Evolutionary conservation across 2,888 invertebrate genomes (phyloP).

Genomic region (Saturnia pavonia): DNA sequence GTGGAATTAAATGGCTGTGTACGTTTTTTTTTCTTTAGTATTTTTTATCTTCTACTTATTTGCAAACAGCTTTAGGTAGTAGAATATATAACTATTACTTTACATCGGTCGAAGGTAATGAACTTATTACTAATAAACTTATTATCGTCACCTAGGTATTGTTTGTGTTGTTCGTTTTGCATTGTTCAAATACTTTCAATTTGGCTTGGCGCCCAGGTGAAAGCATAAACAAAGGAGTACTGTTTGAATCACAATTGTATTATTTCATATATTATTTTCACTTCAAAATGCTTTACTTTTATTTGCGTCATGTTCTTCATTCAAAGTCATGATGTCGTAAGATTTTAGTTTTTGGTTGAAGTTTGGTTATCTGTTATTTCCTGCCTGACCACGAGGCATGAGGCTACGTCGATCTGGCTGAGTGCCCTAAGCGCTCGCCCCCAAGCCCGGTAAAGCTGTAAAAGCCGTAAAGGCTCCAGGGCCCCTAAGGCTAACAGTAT

Average conservation of each 20-base stretch:
- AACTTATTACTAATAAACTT: slow-evolving; percentile 6
- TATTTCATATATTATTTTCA: not conserved
- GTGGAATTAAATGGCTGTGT: not conserved
- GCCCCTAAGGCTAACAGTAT: no score
- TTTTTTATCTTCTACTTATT: not conserved
- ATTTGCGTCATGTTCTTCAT: no score
- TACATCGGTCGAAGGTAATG: not conserved
- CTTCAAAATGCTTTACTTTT: not conserved
- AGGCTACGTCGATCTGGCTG: not conserved
- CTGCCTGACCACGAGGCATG: not conserved
- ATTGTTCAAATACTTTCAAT: slow-evolving; percentile 37
- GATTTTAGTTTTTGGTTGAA: no score
- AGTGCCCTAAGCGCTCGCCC: no score
- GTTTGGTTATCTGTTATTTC: no score
- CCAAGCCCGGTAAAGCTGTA: no score
- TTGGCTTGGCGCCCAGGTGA: slow-evolving; percentile 40
- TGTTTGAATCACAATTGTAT: not conserved
- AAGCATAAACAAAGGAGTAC: slow-evolving; percentile 19
- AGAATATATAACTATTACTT: not conserved
- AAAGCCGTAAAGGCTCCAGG: no score
- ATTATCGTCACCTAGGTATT: slow-evolving; percentile 4
- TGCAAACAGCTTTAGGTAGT: not conserved
- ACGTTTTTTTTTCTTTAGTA: not conserved
- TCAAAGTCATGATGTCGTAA: no score
- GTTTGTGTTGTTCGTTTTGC: slow-evolving; percentile 30